Evolutionary conservation across 1,140 invertebrate species (phyloP).

Genomic region (Drosophila repletoides): DNA sequence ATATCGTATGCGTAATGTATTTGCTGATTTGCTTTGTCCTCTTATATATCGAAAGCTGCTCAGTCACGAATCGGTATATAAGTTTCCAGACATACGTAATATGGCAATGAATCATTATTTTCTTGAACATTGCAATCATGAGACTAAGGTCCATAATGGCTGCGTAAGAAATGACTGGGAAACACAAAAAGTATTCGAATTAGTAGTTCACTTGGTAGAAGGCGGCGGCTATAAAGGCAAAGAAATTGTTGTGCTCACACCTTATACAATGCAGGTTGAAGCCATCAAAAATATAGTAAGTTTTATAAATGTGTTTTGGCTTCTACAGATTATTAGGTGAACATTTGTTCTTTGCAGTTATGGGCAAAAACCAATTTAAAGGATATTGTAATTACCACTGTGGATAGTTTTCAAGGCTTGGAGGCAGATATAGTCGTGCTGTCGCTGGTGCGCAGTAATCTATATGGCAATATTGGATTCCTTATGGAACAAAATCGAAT

Average conservation of each 20-base stretch:
- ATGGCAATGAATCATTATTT: conserved; percentile 85
- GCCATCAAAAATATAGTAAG: conserved; percentile 22
- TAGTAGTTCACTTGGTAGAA: conserved; percentile 3
- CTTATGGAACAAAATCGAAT: conserved; percentile 88
- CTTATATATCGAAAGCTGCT: conserved; percentile 85
- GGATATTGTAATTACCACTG: conserved; percentile 71
- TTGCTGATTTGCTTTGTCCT: conserved; percentile 85
- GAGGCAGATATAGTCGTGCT: conserved; percentile 92
- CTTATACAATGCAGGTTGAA: conserved; percentile 85
- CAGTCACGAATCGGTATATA: conserved; percentile 84
- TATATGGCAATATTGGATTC: conserved; percentile 88
- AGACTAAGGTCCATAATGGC: background rate
- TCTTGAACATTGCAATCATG: conserved; percentile 13
- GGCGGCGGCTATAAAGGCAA: background rate
- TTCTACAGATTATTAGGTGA: background rate
- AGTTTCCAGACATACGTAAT: conserved; percentile 84
- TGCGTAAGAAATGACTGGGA: conserved; percentile 9
- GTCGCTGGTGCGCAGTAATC: conserved; percentile 90
- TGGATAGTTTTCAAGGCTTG: conserved; percentile 93
- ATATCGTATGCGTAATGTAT: conserved; percentile 87
- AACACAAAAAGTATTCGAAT: background rate
- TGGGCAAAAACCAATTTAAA: conserved; percentile 83
- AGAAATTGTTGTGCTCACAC: conserved; percentile 85
- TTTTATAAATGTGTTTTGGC: background rate
- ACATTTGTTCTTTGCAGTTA: conserved; percentile 83